Evolutionary conservation across 2,113 vertebrate genomes (phyloP).

Genomic region (Rhipidura dahli): DNA sequence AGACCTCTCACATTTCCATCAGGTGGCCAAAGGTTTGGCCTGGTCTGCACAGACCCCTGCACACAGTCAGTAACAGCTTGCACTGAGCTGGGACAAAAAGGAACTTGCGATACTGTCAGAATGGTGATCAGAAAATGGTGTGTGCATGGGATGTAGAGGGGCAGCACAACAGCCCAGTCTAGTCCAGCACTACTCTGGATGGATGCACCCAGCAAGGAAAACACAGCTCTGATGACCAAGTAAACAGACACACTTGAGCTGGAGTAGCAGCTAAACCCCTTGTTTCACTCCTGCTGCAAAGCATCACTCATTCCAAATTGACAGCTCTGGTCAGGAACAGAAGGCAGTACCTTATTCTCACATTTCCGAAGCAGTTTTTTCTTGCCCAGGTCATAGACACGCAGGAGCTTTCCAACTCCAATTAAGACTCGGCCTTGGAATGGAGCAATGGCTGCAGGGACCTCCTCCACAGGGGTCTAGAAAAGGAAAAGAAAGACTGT

Average conservation of each 20-base stretch:
- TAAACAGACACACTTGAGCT: not conserved
- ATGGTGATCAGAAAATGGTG: accelerated
- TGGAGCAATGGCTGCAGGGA: constrained; percentile 92
- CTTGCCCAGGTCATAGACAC: constrained; percentile 95
- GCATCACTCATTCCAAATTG: accelerated
- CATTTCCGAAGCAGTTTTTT: constrained; percentile 97
- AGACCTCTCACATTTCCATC: not conserved
- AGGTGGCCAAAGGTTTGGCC: not conserved
- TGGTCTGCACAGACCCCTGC: not conserved
- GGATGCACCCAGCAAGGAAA: not conserved
- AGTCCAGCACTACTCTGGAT: not conserved
- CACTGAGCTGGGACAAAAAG: not conserved
- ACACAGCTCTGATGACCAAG: not conserved
- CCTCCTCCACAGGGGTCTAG: constrained; percentile 94
- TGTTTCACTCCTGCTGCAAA: not conserved
- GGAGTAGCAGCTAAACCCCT: not conserved
- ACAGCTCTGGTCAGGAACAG: not conserved
- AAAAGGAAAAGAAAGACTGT: not conserved
- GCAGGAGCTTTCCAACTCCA: constrained; percentile 92
- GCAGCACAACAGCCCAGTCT: not conserved
- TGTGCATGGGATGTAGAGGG: not conserved
- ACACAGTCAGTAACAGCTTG: accelerated
- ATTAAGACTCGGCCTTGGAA: constrained; percentile 93
- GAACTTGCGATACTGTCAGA: not conserved
- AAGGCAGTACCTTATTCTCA: constrained; percentile 89